phyloP scores from a whole-genome alignment of 1,140 invertebrate genomes.

The Coenobita brevimanus region DNA sequence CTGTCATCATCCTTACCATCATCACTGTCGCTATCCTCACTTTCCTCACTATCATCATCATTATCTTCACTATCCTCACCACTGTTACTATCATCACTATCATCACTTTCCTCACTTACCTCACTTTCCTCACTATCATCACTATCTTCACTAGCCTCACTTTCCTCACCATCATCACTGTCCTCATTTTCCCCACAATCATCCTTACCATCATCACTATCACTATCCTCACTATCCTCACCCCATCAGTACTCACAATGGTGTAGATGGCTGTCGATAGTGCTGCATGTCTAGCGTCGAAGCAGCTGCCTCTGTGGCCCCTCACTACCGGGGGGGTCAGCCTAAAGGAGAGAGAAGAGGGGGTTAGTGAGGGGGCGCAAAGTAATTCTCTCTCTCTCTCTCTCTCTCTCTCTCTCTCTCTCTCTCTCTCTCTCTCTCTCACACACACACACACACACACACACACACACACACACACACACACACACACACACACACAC shows the following conservation, averaged over 20 bases:
- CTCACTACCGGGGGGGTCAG: neutral
- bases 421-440: no score
- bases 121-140: neutral
- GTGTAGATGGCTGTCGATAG: slow-evolving; percentile 29
- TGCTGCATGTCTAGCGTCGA: slow-evolving; percentile 18
- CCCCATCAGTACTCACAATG: slow-evolving; percentile 34
- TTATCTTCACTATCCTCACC: neutral
- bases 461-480: no score
- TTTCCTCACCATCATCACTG: neutral
- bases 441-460: no score
- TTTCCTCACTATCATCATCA: neutral
- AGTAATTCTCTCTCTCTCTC: no score
- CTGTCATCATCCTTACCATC: no score
- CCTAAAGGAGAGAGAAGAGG: no score
- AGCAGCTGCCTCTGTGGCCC: neutral
- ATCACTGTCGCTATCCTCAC: neutral
- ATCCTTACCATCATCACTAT: no score
- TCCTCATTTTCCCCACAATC: no score
- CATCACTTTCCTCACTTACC: neutral
- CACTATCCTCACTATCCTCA: no score
- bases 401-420: no score
- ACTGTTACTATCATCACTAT: neutral
- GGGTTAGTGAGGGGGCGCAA: no score
- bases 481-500: no score
- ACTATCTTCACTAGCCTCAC: neutral